Percentiles rank a stretch among this genome's conserved stretches.
phyloP scores from a whole-genome alignment of 2,113 vertebrate genomes.

The Lophochroa leadbeateri region DNA sequence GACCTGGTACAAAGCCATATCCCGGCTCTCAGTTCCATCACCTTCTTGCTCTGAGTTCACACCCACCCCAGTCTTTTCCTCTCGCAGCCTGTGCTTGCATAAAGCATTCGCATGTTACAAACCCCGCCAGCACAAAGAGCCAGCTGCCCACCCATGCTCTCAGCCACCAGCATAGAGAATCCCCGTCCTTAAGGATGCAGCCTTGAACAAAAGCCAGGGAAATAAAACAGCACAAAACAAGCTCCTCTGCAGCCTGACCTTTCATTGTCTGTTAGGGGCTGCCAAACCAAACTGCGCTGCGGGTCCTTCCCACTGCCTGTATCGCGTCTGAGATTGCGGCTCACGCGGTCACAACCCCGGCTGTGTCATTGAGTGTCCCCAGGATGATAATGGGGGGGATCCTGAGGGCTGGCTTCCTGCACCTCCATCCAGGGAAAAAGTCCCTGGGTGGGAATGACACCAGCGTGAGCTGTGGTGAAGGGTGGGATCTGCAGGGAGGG shows the following conservation, averaged over 20 bases:
- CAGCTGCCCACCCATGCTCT: constrained; percentile 41
- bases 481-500: background rate
- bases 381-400: background rate
- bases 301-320: background rate
- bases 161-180: constrained; percentile 5
- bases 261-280: constrained; percentile 7
- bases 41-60: background rate
- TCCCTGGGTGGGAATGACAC: background rate
- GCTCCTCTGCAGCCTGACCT: constrained; percentile 39
- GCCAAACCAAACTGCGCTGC: constrained; percentile 42
- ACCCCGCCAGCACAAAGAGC: background rate
- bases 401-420: background rate
- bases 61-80: background rate
- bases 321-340: background rate
- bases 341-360: background rate
- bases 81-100: background rate
- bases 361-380: background rate
- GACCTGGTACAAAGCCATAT: background rate
- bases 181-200: background rate
- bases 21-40: background rate
- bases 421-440: background rate
- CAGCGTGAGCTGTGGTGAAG: background rate
- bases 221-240: background rate
- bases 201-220: constrained; percentile 64
- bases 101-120: background rate